A percentile compares a stretch with the other conserved stretches of the same genome.
These are phyloP conservation scores for Eledona agricola DNA, from an alignment of 2,888 invertebrate species.

Conservation along the genomic window DNA sequence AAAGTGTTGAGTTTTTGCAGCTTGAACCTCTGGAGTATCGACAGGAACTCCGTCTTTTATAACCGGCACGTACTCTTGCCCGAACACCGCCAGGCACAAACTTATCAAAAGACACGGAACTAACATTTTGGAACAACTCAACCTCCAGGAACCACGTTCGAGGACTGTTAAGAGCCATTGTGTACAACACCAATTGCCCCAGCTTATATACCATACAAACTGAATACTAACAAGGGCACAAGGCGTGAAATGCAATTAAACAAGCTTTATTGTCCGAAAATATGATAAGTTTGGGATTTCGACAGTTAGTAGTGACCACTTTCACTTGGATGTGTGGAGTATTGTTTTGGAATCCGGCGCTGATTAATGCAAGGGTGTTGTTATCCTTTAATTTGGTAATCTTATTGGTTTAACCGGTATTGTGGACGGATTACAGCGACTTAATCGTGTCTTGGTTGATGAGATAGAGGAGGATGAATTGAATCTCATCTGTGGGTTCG, in stretches of 20 bases:
- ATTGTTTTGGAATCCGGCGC: slow-evolving; percentile 11
- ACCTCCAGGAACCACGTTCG: slow-evolving; percentile 6
- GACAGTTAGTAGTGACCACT: slow-evolving; percentile 10
- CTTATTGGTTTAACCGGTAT: slow-evolving; percentile 32
- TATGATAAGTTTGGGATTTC: slow-evolving; percentile 17
- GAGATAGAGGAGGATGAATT: slow-evolving; percentile 24
- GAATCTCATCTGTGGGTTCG: slow-evolving; percentile 14
- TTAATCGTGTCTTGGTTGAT: slow-evolving; percentile 32
- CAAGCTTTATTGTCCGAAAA: slow-evolving; percentile 18
- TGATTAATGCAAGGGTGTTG: slow-evolving; percentile 30
- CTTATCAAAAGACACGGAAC: slow-evolving; percentile 20
- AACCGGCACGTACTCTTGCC: slow-evolving; percentile 32
- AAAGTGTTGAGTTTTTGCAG: slow-evolving; percentile 39
- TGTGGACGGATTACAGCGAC: slow-evolving; percentile 30
- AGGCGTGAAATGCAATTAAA: slow-evolving; percentile 27
- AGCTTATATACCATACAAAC: slow-evolving; percentile 14
- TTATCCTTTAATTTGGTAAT: slow-evolving; percentile 35
- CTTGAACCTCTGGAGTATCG: slow-evolving; percentile 42
- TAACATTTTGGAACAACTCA: slow-evolving; percentile 25
- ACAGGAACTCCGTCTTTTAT: slow-evolving; percentile 41
- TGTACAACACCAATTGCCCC: slow-evolving; percentile 10
- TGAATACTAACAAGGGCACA: slow-evolving; percentile 15
- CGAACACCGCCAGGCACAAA: slow-evolving; percentile 11
- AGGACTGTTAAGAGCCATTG: slow-evolving; percentile 29
- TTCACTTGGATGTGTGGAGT: slow-evolving; percentile 3